phyloP scores from a whole-genome alignment of 2,797 vertebrate genomes.

The Pseudochirops corinnae region DNA sequence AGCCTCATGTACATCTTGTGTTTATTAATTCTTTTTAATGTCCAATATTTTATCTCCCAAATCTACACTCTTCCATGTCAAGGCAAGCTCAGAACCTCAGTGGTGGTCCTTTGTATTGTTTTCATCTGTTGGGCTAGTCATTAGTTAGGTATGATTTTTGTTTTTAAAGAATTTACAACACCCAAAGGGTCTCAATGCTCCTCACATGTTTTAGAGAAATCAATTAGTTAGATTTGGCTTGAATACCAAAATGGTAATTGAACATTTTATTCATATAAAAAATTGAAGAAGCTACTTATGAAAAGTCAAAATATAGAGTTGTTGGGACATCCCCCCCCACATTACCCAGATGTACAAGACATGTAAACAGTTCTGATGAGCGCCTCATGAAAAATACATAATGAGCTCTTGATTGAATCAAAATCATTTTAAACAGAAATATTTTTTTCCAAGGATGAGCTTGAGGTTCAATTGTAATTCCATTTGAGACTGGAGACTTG shows the following conservation, averaged over 20 bases:
- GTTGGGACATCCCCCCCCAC: slow-evolving; percentile 63
- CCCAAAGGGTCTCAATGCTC: slow-evolving; percentile 34
- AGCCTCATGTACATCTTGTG: slow-evolving; percentile 60
- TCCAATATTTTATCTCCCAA: slow-evolving; percentile 50
- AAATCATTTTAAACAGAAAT: slow-evolving; percentile 88
- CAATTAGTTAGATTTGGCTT: slow-evolving; percentile 63
- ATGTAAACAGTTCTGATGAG: slow-evolving; percentile 84
- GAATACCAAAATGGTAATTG: slow-evolving; percentile 61
- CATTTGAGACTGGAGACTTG: slow-evolving; percentile 84
- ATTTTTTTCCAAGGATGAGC: slow-evolving; percentile 84
- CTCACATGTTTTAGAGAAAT: slow-evolving; percentile 45
- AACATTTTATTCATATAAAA: slow-evolving; percentile 70
- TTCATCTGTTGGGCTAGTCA: slow-evolving; percentile 20
- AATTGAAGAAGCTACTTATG: slow-evolving; percentile 80
- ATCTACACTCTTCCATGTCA: slow-evolving; percentile 32
- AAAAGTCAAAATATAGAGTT: slow-evolving; percentile 79
- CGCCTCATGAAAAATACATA: slow-evolving; percentile 83
- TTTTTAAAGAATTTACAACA: slow-evolving; percentile 46
- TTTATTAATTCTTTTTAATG: slow-evolving; percentile 63
- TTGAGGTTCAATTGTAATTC: slow-evolving; percentile 88
- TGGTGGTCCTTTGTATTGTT: not conserved
- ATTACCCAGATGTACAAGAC: slow-evolving; percentile 84
- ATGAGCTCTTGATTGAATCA: slow-evolving; percentile 86
- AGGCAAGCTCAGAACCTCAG: not conserved
- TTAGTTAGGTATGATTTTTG: slow-evolving; percentile 8